Percentiles rank a stretch among this genome's conserved stretches.
Evolutionary conservation across 2,113 vertebrate species (phyloP).

Genomic region (Manacus vitellinus): DNA sequence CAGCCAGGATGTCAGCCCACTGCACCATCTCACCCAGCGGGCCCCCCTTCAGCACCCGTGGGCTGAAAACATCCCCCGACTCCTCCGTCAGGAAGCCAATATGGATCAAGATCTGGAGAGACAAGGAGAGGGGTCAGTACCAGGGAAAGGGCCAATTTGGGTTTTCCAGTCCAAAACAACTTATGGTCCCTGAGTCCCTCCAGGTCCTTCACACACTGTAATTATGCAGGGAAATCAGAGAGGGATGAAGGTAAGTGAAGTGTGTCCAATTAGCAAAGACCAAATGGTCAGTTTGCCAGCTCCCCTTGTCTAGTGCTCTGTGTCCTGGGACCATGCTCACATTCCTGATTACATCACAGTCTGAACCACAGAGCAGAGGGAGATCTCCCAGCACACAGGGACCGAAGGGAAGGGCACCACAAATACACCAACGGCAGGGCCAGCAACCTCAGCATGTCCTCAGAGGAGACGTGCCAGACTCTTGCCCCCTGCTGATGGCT

Average conservation of each 20-base stretch:
- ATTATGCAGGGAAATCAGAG: not conserved
- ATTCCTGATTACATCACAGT: accelerated
- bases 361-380: accelerated
- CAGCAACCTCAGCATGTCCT: not conserved
- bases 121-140: not conserved
- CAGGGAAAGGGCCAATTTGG: not conserved
- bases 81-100: conserved; percentile 97
- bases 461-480: not conserved
- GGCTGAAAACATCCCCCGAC: conserved; percentile 95
- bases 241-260: not conserved
- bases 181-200: not conserved
- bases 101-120: conserved; percentile 88
- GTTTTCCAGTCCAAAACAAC: not conserved
- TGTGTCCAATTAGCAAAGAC: not conserved
- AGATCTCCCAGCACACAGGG: not conserved
- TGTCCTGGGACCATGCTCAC: accelerated
- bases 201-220: not conserved
- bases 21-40: conserved; percentile 98
- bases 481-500: accelerated
- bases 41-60: conserved; percentile 92
- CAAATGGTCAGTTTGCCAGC: not conserved
- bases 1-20: conserved; percentile 95
- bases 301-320: accelerated
- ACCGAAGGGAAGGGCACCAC: not conserved
- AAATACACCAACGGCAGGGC: accelerated